A percentile compares a stretch with the other conserved stretches of the same genome.
These are phyloP conservation scores for Opisthograptis luteolata DNA, from an alignment of 2,888 invertebrate species.

Conservation along the genomic window DNA sequence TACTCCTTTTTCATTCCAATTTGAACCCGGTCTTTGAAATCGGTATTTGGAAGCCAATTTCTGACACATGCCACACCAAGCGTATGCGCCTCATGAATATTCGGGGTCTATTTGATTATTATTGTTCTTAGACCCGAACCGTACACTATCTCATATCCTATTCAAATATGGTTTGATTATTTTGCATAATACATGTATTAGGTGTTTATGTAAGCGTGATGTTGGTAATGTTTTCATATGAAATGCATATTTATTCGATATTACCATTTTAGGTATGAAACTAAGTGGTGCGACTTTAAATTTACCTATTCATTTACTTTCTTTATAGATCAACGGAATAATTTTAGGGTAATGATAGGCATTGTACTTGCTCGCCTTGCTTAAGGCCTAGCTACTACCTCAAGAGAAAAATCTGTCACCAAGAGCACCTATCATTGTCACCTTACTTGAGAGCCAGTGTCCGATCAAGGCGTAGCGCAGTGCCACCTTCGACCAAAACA, in stretches of 20 bases:
- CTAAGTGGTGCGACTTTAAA: neutral
- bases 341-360: no score
- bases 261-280: neutral
- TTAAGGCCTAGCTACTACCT: no score
- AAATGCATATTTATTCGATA: conserved; percentile 1
- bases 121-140: conserved; percentile 36
- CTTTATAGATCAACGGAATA: no score
- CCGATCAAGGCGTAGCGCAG: no score
- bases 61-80: conserved; percentile 31
- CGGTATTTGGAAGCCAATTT: conserved; percentile 28
- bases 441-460: no score
- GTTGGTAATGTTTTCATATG: conserved; percentile 13
- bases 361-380: no score
- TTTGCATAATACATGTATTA: conserved; percentile 32
- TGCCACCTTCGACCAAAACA: no score
- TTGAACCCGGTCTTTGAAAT: conserved; percentile 15
- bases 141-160: conserved; percentile 34
- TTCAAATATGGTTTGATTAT: conserved; percentile 34
- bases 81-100: conserved; percentile 42
- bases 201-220: conserved; percentile 20
- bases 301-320: neutral
- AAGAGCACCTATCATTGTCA: no score
- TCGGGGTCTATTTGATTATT: conserved; percentile 36
- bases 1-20: conserved; percentile 19
- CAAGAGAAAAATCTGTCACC: no score